phyloP scores from a whole-genome alignment of 1,140 invertebrate genomes.

The Euschistus heros region DNA sequence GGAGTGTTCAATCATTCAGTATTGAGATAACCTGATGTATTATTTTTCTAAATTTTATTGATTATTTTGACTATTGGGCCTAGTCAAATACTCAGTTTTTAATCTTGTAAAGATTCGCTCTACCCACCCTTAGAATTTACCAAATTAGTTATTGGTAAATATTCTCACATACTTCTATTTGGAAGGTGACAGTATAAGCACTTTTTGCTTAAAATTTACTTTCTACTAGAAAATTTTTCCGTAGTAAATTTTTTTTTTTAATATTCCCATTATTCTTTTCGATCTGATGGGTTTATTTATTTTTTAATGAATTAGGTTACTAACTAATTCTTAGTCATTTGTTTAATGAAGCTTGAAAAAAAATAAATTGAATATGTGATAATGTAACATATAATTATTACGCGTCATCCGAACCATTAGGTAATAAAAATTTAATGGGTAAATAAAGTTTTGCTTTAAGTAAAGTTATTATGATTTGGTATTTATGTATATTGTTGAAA shows the following conservation, averaged over 20 bases:
- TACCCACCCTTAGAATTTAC: conserved; percentile 15
- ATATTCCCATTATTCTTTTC: no score
- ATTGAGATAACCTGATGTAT: neutral
- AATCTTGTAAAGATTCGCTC: neutral
- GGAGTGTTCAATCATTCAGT: conserved; percentile 3
- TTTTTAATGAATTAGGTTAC: no score
- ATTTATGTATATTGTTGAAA: no score
- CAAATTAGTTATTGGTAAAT: conserved; percentile 12
- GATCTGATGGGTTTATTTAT: no score
- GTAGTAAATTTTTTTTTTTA: neutral
- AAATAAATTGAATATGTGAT: no score
- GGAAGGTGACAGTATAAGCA: conserved; percentile 12
- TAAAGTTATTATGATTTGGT: no score
- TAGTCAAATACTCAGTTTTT: conserved; percentile 14
- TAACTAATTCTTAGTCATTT: no score
- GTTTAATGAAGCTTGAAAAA: no score
- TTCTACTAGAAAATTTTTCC: neutral
- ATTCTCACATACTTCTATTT: conserved; percentile 2
- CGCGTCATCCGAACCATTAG: no score
- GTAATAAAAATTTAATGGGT: no score
- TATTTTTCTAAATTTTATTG: conserved; percentile 3
- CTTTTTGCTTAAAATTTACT: conserved; percentile 15
- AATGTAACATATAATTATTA: no score
- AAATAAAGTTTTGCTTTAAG: no score
- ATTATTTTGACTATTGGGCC: conserved; percentile 3